A percentile compares a stretch with the other conserved stretches of the same genome.
These are phyloP conservation scores for Mirounga angustirostris DNA, from an alignment of 2,113 vertebrate species.

Conservation along the genomic window DNA sequence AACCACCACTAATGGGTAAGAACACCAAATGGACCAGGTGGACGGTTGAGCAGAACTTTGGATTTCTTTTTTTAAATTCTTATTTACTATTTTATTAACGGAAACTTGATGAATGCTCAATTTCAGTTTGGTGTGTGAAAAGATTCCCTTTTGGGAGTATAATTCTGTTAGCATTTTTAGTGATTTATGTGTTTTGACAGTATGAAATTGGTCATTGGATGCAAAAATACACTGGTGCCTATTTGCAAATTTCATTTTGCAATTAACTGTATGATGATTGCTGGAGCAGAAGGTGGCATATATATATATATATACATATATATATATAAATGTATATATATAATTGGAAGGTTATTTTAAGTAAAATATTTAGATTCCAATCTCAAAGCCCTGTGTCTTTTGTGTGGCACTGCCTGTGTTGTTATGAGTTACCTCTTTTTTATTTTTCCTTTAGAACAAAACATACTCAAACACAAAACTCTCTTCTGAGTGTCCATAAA, in stretches of 20 bases:
- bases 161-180: slow-evolving; percentile 49
- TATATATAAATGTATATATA: no score
- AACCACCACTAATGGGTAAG: not conserved
- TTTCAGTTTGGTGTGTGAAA: slow-evolving; percentile 46
- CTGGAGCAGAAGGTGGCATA: slow-evolving; percentile 19
- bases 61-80: not conserved
- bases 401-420: not conserved
- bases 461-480: slow-evolving; percentile 14
- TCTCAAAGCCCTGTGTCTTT: slow-evolving; percentile 16
- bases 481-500: not conserved
- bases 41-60: not conserved
- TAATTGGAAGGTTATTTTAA: slow-evolving; percentile 55
- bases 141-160: slow-evolving; percentile 36
- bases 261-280: slow-evolving; percentile 52
- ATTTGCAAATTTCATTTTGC: slow-evolving; percentile 66
- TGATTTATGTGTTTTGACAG: slow-evolving; percentile 63
- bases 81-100: slow-evolving; percentile 14
- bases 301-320: no score
- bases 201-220: slow-evolving; percentile 61
- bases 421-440: not conserved
- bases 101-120: slow-evolving; percentile 59
- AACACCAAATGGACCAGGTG: not conserved
- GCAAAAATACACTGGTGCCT: slow-evolving; percentile 53
- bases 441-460: slow-evolving; percentile 64
- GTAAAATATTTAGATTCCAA: not conserved